Percentiles rank a stretch among this genome's conserved stretches.
Evolutionary conservation across 2,888 invertebrate genomes (phyloP).

Genomic region (Arctia plantaginis): DNA sequence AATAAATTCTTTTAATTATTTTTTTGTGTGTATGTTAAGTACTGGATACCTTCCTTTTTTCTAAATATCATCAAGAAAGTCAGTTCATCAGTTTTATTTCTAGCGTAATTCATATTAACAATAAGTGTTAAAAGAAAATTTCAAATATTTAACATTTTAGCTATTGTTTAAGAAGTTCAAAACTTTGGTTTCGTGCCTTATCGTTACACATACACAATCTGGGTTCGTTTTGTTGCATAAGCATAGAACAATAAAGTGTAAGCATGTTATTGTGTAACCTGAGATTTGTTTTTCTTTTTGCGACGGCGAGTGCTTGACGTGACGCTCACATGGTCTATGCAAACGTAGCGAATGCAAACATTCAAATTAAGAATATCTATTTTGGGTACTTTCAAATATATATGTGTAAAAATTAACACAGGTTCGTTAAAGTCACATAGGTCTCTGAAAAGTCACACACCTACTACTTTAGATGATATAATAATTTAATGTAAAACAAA

Average conservation of each 20-base stretch:
- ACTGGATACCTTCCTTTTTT: too few relatives aligned
- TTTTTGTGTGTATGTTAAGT: too few relatives aligned
- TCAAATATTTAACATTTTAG: conserved; percentile 14
- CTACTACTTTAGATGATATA: not conserved
- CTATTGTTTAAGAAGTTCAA: conserved; percentile 24
- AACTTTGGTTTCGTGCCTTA: conserved; percentile 46
- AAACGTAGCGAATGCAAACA: conserved; percentile 3
- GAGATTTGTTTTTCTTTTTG: conserved; percentile 39
- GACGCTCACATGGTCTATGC: not conserved
- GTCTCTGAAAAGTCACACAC: not conserved
- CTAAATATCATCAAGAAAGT: not conserved
- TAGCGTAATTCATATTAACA: not conserved
- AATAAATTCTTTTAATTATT: too few relatives aligned
- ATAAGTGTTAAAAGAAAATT: conserved; percentile 1
- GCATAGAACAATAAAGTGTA: conserved; percentile 47
- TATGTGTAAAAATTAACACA: conserved; percentile 4
- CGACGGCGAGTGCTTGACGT: conserved; percentile 4
- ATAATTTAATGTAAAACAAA: conserved; percentile 13
- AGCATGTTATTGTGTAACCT: conserved; percentile 40
- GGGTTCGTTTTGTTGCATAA: conserved; percentile 43
- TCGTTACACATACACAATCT: conserved; percentile 39
- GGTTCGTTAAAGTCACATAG: not conserved
- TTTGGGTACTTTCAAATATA: not conserved
- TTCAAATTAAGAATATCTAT: conserved; percentile 12
- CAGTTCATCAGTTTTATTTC: not conserved